Base-by-base conservation (phyloP, 2,888 invertebrate genomes). In the Dexiosoma caninum region DNA sequence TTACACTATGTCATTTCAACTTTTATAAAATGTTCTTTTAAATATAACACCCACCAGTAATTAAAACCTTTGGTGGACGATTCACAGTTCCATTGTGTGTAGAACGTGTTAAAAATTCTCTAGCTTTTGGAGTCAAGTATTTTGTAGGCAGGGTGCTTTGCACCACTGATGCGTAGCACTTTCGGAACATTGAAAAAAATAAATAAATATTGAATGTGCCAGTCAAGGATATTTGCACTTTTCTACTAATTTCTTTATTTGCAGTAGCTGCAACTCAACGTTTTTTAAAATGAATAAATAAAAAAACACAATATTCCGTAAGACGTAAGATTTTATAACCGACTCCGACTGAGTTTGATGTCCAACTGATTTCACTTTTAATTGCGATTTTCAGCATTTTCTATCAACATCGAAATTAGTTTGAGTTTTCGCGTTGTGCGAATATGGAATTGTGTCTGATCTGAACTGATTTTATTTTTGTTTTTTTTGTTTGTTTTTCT, bases 61-160 rank as follows among this genome's bases (percentile, higher is more conserved):
- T 90, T 59, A 90, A 85, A 83, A 90, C 85, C 83, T 88, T 90
- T 35, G 89, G 89, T 9, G 90, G 88, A 72, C 87, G 85, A 14
- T 76, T 77, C 19, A 78, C 59, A 32, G 76, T 82, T 35, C 64
- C 77, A 67, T 83, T 83, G 37, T 85, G 85, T 14, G 83, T 78
- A 12, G 81, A 49, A 10, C 85, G 83, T 3, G 79, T 74, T 35
- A 75, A 44, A 49, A 76, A 42, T 10, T 60, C 46, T 46, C 40
- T 40, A 0, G 72, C 55, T 55, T 59, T 62, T 23, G 81, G 59
- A 10, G 75, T 57, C 30, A 76, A n/a, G 32, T 32, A 46, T 6
- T 51, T 72, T n/a, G 70, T 51, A 59, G 23, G 70, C n/a, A 49
- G 30, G 35, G 70, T 79, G 69, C 60, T 82, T 83, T 83, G 79